Base-by-base conservation (phyloP, 2,888 invertebrate species). In the Dyspetes luteomarginatus region DNA sequence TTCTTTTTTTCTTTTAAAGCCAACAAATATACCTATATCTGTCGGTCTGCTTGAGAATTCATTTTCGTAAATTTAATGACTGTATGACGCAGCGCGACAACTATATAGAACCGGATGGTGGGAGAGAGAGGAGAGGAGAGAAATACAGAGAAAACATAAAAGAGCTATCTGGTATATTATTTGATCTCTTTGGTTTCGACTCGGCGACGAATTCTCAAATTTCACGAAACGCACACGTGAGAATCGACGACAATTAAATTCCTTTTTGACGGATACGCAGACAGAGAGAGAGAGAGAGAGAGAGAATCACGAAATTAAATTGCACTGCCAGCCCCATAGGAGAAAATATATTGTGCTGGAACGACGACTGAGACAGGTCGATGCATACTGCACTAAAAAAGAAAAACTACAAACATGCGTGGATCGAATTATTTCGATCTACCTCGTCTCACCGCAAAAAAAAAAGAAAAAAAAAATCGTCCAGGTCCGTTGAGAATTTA, bases 231-330 rank as follows among this genome's bases (percentile, higher is more conserved):
- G n/a, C n/a, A n/a, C n/a, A n/a, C n/a, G n/a, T n/a, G n/a, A n/a
- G n/a, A n/a, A n/a, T n/a, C n/a, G 19, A 22, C 41, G 73, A 65
- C 56, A 74, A 65, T 74, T 55, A 15, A 19, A 74, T 74, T 74
- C 5, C 28, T 55, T 45, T 64, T 28, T 12, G 22, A 43, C 45
- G 64, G 30, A 28, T 45, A 12, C 36, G 36, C 36, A 9, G 36
- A 36, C 2, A 26, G 15, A n/a, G 45, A 15, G 17, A 45, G 17
- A 45, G 45, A 45, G 17, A 45, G 5, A 45, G 17, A 15, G 15
- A 45, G 64, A 45, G 28, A 45, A 65, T 15, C 12, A 15, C 26
- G 9, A 65, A 74, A 65, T 74, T 45, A 17, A 55, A 74, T 56
- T 74, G 3, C 3, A 19, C 12, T n/a, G 28, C 12, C 3, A 28